A percentile compares a stretch with the other conserved stretches of the same genome.
These are phyloP conservation scores for Zeuzera pyrina DNA, from an alignment of 2,888 invertebrate genomes.

Conservation along the genomic window DNA sequence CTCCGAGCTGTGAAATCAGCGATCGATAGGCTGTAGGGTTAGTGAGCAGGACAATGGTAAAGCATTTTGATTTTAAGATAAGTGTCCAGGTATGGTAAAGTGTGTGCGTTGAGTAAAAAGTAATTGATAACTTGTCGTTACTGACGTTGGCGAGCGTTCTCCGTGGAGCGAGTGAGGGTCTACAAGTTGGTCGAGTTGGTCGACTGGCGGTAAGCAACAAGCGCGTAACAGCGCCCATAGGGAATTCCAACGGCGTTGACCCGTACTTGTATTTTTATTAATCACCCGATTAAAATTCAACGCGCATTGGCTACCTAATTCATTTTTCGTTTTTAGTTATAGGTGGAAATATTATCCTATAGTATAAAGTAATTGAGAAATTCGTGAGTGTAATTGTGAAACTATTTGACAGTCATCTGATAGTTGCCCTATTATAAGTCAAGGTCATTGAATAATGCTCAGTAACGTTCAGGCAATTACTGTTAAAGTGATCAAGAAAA, in stretches of 20 bases:
- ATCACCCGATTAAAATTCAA: too few species aligned
- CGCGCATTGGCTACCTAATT: too few species aligned
- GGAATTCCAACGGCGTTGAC: slow-evolving; percentile 41
- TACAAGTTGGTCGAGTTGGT: slow-evolving; percentile 44
- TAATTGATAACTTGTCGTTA: too few species aligned
- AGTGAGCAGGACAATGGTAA: slow-evolving; percentile 42
- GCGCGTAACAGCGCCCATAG: slow-evolving; percentile 45
- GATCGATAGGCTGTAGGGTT: slow-evolving; percentile 71
- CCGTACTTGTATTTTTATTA: slow-evolving; percentile 33
- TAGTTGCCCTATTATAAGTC: too few species aligned
- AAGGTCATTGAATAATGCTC: too few species aligned
- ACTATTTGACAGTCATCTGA: too few species aligned
- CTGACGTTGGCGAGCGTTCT: slow-evolving; percentile 57
- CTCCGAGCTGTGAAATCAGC: slow-evolving; percentile 79
- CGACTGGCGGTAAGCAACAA: slow-evolving; percentile 57
- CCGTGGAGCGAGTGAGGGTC: slow-evolving; percentile 41
- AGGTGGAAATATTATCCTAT: too few species aligned
- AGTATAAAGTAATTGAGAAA: too few species aligned
- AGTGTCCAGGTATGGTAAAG: slow-evolving; percentile 48
- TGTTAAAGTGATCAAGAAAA: too few species aligned
- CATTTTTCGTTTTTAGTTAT: too few species aligned
- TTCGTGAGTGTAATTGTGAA: too few species aligned
- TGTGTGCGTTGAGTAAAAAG: slow-evolving; percentile 34
- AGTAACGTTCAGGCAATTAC: too few species aligned
- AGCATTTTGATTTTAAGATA: slow-evolving; percentile 18